Percentiles rank a stretch among this genome's conserved stretches.
Conservation (phyloP, 2,888 invertebrate species). For the Lasioglossum calceatum region DNA sequence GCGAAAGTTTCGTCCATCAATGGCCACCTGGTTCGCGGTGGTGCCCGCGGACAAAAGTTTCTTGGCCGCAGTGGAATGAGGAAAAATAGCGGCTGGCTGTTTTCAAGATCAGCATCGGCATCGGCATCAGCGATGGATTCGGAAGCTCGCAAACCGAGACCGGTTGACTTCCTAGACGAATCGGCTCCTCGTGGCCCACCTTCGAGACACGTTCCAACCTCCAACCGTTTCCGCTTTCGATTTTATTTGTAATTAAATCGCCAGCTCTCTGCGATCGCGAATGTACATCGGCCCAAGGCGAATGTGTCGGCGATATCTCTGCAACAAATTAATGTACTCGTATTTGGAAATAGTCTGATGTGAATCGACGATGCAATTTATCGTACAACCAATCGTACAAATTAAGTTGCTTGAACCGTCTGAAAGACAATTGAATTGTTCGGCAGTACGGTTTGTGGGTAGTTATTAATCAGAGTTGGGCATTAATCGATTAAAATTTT, state of each 20-base stretch:
- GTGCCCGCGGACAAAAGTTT: slow-evolving; percentile 31
- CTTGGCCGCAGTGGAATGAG: slow-evolving; percentile 42
- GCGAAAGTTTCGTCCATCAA: slow-evolving; percentile 38
- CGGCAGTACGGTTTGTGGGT: too few species aligned
- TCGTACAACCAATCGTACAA: too few species aligned
- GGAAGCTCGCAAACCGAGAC: slow-evolving; percentile 21
- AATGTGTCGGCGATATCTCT: not conserved
- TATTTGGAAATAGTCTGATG: not conserved
- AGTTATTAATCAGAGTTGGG: too few species aligned
- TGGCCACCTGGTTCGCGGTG: not conserved
- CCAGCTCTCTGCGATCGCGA: not conserved
- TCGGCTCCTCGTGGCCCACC: not conserved
- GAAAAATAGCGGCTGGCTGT: slow-evolving; percentile 67
- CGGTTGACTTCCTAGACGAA: slow-evolving; percentile 17
- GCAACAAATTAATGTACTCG: not conserved
- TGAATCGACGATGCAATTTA: too few species aligned
- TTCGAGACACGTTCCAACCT: not conserved
- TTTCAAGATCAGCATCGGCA: slow-evolving; percentile 64
- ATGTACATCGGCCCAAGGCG: not conserved
- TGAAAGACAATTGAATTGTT: too few species aligned
- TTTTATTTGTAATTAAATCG: not conserved
- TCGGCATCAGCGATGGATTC: slow-evolving; percentile 43
- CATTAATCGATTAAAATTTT: too few species aligned
- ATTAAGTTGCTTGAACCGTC: too few species aligned
- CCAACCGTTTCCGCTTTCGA: not conserved